Percentiles rank a stretch among this genome's conserved stretches.
These are phyloP conservation scores for Varanus salvator DNA, from an alignment of 2,113 vertebrate species.

Conservation along the genomic window DNA sequence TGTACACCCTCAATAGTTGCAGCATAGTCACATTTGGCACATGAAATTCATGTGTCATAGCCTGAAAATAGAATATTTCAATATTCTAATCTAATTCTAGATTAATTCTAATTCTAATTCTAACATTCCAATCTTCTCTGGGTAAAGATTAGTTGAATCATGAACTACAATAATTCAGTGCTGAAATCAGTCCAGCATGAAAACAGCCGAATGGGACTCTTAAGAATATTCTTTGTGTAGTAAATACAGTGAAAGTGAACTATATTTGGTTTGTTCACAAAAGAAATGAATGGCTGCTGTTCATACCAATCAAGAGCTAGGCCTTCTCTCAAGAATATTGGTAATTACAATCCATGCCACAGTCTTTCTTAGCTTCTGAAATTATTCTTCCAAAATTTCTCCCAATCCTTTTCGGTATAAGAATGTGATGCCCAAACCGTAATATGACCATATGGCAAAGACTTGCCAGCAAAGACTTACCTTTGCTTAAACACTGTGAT, in stretches of 20 bases:
- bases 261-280: background rate
- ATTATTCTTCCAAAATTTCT: too few species aligned
- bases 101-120: too few species aligned
- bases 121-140: background rate
- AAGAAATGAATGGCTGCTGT: background rate
- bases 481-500: constrained; percentile 63
- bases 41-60: background rate
- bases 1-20: background rate
- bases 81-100: too few species aligned
- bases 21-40: too few species aligned
- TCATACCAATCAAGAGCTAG: background rate
- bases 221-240: background rate
- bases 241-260: background rate
- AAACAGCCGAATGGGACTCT: background rate
- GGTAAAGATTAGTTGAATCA: background rate
- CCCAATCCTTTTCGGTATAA: background rate
- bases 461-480: constrained; percentile 53
- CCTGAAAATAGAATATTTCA: background rate
- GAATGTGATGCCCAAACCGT: background rate
- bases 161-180: background rate
- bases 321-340: background rate
- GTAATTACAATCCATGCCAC: background rate
- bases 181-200: background rate
- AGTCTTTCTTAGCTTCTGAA: background rate
- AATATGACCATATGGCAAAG: background rate